phyloP scores from a whole-genome alignment of 2,888 invertebrate species.

The Octonoba sinensis region DNA sequence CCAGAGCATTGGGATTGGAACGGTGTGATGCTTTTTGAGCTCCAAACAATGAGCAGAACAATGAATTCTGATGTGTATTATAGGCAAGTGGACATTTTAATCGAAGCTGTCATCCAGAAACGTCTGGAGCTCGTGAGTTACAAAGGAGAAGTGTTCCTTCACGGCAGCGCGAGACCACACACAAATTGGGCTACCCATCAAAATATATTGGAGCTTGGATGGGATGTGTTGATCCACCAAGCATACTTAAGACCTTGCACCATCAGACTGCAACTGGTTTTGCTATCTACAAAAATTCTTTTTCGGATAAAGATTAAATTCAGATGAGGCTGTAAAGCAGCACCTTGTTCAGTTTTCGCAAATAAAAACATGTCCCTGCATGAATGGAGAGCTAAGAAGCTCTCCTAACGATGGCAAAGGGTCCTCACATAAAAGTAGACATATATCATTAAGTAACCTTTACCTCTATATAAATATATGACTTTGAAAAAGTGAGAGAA shows the following conservation, averaged over 20 bases:
- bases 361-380: no score
- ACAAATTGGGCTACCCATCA: not conserved
- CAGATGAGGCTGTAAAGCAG: not conserved
- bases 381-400: no score
- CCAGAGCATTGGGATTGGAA: no score
- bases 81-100: not conserved
- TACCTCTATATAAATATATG: no score
- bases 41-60: not conserved
- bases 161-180: not conserved
- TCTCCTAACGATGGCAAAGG: not conserved
- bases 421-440: no score
- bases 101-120: not conserved
- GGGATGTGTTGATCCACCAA: not conserved
- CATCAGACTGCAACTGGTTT: no score
- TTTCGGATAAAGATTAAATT: no score
- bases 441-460: no score
- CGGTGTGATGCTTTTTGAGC: not conserved
- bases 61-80: not conserved
- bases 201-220: not conserved
- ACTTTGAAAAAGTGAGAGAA: no score
- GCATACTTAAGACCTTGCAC: no score
- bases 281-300: no score
- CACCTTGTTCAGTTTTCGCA: not conserved
- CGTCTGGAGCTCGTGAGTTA: no score
- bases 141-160: not conserved